A percentile compares a stretch with the other conserved stretches of the same genome.
These are phyloP conservation scores for Pollimyrus isidori DNA, from an alignment of 2,113 vertebrate genomes.

Conservation along the genomic window DNA sequence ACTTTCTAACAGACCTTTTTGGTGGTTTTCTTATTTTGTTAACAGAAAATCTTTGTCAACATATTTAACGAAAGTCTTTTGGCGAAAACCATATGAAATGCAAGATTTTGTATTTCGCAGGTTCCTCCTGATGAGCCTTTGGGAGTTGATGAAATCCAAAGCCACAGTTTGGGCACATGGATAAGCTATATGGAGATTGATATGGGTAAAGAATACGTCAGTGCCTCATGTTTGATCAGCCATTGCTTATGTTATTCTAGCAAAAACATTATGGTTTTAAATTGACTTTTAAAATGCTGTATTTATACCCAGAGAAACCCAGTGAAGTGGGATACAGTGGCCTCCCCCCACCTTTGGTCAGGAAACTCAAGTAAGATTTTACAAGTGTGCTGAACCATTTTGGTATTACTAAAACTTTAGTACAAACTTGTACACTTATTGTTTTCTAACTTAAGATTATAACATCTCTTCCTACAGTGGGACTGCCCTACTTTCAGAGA, in stretches of 20 bases:
- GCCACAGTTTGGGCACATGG: constrained; percentile 43
- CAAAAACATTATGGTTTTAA: not conserved
- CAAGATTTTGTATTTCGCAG: constrained; percentile 1
- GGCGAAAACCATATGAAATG: not conserved
- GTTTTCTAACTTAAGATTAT: not conserved
- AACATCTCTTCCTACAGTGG: constrained; percentile 33
- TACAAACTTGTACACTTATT: not conserved
- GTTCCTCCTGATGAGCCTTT: constrained; percentile 45
- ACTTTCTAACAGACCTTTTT: not conserved
- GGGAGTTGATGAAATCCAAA: constrained; percentile 66
- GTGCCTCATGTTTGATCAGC: not conserved
- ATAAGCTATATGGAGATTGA: constrained; percentile 47
- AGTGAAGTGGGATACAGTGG: constrained; percentile 44
- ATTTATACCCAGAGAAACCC: constrained; percentile 47
- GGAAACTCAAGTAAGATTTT: constrained; percentile 53
- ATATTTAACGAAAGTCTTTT: not conserved
- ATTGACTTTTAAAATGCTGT: not conserved
- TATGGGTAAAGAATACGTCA: constrained; percentile 51
- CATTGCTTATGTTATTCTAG: not conserved
- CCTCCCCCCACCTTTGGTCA: constrained; percentile 43
- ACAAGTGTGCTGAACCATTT: not conserved
- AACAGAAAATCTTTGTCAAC: not conserved
- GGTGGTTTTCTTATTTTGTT: not conserved
- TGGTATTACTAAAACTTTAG: not conserved
- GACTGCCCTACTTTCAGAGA: constrained; percentile 37